Evolutionary conservation across 2,113 vertebrate species (phyloP).

Genomic region (Andinoacara biseriatus): DNA sequence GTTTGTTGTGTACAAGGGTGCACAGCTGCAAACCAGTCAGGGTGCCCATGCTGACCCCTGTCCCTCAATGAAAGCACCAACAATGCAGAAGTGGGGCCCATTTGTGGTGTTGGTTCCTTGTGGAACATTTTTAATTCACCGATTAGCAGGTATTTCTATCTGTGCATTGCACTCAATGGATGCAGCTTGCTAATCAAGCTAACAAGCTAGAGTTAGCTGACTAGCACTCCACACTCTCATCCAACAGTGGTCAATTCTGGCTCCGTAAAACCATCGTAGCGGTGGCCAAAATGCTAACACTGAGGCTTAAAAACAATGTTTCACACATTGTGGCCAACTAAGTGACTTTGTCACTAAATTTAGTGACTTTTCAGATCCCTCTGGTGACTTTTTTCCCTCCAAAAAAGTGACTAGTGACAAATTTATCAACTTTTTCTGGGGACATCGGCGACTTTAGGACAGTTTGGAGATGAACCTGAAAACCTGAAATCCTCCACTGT

Average conservation of each 20-base stretch:
- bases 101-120: background rate
- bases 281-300: background rate
- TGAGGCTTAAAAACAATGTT: background rate
- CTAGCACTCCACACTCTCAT: background rate
- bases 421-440: too few relatives aligned
- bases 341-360: too few relatives aligned
- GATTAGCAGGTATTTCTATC: background rate
- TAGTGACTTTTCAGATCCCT: too few relatives aligned
- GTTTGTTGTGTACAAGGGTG: too few relatives aligned
- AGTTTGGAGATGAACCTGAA: too few relatives aligned
- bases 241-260: background rate
- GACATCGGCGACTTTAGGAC: too few relatives aligned
- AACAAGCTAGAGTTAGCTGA: background rate
- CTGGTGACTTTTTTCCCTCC: too few relatives aligned
- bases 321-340: background rate
- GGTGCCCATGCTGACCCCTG: too few relatives aligned
- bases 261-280: background rate
- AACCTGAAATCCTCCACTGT: too few relatives aligned
- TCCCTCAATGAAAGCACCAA: too few relatives aligned
- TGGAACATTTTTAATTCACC: background rate
- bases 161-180: rapidly evolving
- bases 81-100: background rate
- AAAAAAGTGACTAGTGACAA: too few relatives aligned
- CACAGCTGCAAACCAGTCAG: too few relatives aligned
- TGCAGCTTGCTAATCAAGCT: background rate